A percentile compares a stretch with the other conserved stretches of the same genome.
These are phyloP conservation scores for Zeuzera pyrina DNA, from an alignment of 2,888 invertebrate genomes.

Conservation along the genomic window DNA sequence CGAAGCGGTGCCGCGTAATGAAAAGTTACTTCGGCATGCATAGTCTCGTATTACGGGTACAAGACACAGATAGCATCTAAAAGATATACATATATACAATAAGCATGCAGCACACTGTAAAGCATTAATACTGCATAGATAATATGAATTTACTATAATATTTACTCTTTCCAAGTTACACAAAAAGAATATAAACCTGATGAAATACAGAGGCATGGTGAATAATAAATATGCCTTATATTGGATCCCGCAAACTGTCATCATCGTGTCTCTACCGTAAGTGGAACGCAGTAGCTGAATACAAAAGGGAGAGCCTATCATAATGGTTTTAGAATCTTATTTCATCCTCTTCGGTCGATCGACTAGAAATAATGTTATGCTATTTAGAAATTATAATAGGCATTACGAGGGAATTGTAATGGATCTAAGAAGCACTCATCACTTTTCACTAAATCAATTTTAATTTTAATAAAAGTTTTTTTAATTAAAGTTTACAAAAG, in stretches of 20 bases:
- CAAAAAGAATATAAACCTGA: no score
- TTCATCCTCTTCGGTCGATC: constrained; percentile 23
- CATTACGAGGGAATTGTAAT: neutral
- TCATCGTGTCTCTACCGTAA: constrained; percentile 29
- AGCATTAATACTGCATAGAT: no score
- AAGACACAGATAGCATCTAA: constrained; percentile 10
- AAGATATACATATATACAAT: constrained; percentile 7
- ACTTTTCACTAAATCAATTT: neutral
- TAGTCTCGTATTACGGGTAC: constrained; percentile 5
- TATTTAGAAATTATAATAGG: neutral
- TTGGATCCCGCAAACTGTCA: constrained; percentile 39
- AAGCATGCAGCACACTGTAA: no score
- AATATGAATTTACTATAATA: no score
- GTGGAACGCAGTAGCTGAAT: constrained; percentile 30
- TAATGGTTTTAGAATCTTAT: constrained; percentile 37
- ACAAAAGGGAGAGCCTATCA: constrained; percentile 30
- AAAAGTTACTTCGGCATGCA: constrained; percentile 28
- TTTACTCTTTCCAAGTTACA: no score
- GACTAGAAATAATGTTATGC: neutral
- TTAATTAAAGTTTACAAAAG: no score
- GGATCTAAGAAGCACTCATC: no score
- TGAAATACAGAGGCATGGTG: constrained; percentile 37
- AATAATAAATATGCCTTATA: constrained; percentile 47
- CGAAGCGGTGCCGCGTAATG: constrained; percentile 25
- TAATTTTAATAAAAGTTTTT: neutral